phyloP scores from a whole-genome alignment of 1,140 invertebrate genomes.

The Cherax quadricarinatus region DNA sequence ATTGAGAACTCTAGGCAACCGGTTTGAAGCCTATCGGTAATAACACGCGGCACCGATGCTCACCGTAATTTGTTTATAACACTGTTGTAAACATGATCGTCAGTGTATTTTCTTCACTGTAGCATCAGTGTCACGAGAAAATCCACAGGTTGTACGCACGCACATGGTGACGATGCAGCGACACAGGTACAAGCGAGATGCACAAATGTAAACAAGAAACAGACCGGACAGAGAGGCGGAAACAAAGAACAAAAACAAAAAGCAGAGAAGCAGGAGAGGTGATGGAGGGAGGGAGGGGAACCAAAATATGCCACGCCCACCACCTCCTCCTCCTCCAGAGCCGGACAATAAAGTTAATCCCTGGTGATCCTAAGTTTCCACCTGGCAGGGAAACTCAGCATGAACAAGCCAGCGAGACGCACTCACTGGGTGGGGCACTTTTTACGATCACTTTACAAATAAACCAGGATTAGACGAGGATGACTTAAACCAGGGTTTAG shows the following conservation, averaged over 20 bases:
- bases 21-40: no score
- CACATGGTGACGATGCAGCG: background rate
- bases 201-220: background rate
- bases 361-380: constrained; percentile 63
- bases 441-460: constrained; percentile 67
- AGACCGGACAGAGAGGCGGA: no score
- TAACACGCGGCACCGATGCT: no score
- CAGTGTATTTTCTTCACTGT: no score
- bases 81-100: no score
- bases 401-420: constrained; percentile 61
- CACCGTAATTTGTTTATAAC: no score
- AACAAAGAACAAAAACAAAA: no score
- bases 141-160: no score
- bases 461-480: constrained; percentile 64
- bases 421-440: constrained; percentile 15
- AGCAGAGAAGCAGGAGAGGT: no score
- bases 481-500: constrained; percentile 50
- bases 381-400: constrained; percentile 54
- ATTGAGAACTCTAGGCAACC: no score
- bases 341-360: constrained; percentile 68
- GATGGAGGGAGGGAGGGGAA: no score
- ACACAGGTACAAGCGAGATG: background rate
- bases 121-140: no score
- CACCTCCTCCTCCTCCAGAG: constrained; percentile 49
- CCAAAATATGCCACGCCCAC: constrained; percentile 24